Evolutionary conservation across 2,888 invertebrate genomes (phyloP).

Genomic region (Anthrax anthrax): DNA sequence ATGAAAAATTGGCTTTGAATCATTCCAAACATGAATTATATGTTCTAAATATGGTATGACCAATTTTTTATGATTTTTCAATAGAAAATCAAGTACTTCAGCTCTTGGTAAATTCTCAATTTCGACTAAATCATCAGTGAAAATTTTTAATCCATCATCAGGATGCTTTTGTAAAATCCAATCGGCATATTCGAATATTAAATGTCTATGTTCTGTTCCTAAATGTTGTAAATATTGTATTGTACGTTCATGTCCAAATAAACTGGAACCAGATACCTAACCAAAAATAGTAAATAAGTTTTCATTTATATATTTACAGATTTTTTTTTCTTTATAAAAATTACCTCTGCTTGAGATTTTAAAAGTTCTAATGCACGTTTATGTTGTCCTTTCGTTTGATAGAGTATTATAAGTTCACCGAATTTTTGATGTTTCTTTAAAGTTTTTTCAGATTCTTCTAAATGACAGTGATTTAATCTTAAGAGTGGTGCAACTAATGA

Average conservation of each 20-base stretch:
- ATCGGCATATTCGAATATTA: conserved; percentile 87
- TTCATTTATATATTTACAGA: background rate
- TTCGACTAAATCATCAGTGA: conserved; percentile 76
- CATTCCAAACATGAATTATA: conserved; percentile 79
- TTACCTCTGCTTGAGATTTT: conserved; percentile 55
- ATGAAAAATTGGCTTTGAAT: conserved; percentile 72
- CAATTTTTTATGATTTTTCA: conserved; percentile 62
- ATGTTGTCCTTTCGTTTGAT: conserved; percentile 88
- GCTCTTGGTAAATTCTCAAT: conserved; percentile 81
- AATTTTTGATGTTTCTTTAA: conserved; percentile 76
- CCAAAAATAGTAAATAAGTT: background rate
- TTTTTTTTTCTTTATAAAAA: background rate
- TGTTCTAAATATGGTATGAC: conserved; percentile 93
- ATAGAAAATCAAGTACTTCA: conserved; percentile 73
- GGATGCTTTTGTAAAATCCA: conserved; percentile 82
- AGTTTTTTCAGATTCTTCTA: conserved; percentile 86
- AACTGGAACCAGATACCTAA: conserved; percentile 40
- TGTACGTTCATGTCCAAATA: conserved; percentile 68
- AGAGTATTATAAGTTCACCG: conserved; percentile 87
- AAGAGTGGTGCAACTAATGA: conserved; percentile 83
- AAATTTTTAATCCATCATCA: conserved; percentile 77
- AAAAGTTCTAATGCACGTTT: conserved; percentile 80
- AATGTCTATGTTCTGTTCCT: conserved; percentile 62
- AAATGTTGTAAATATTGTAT: conserved; percentile 84
- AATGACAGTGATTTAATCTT: conserved; percentile 79